These are phyloP conservation scores for Acropora yongei DNA, from an alignment of 64 coral and sea anemone species.

Conservation along the genomic window DNA sequence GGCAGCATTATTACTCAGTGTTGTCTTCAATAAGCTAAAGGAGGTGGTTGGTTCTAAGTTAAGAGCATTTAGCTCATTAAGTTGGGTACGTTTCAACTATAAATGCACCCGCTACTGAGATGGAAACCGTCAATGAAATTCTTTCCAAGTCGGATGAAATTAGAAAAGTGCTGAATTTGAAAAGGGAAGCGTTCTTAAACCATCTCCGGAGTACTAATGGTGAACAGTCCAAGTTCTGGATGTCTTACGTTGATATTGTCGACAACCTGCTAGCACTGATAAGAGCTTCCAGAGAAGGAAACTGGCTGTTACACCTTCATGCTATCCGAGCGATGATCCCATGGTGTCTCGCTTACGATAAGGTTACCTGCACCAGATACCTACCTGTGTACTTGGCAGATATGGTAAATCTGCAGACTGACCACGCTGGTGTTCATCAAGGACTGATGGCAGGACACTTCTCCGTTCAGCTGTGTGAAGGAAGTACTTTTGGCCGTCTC, in stretches of 20 bases:
- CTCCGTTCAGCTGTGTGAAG: slow-evolving; percentile 30
- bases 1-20: too few species aligned
- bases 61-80: too few species aligned
- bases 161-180: too few species aligned
- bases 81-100: too few species aligned
- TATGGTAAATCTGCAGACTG: slow-evolving; percentile 28
- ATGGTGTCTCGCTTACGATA: slow-evolving; percentile 49
- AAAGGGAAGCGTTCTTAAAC: slow-evolving; percentile 11
- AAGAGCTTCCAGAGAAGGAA: slow-evolving; percentile 34
- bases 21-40: too few species aligned
- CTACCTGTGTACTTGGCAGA: too few species aligned
- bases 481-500: slow-evolving; percentile 29
- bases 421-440: slow-evolving; percentile 28
- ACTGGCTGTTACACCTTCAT: slow-evolving; percentile 37
- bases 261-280: slow-evolving; percentile 1
- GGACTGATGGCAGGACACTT: slow-evolving; percentile 18
- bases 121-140: too few species aligned
- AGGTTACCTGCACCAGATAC: slow-evolving; percentile 20
- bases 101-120: too few species aligned
- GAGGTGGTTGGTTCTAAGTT: too few species aligned
- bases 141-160: too few species aligned
- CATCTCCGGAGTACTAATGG: slow-evolving; percentile 34
- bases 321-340: slow-evolving; percentile 38
- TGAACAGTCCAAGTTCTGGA: slow-evolving; percentile 20
- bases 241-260: slow-evolving; percentile 47